A percentile compares a stretch with the other conserved stretches of the same genome.
These are phyloP conservation scores for Drosophila bipectinata DNA, from an alignment of 1,140 invertebrate species.

Conservation along the genomic window DNA sequence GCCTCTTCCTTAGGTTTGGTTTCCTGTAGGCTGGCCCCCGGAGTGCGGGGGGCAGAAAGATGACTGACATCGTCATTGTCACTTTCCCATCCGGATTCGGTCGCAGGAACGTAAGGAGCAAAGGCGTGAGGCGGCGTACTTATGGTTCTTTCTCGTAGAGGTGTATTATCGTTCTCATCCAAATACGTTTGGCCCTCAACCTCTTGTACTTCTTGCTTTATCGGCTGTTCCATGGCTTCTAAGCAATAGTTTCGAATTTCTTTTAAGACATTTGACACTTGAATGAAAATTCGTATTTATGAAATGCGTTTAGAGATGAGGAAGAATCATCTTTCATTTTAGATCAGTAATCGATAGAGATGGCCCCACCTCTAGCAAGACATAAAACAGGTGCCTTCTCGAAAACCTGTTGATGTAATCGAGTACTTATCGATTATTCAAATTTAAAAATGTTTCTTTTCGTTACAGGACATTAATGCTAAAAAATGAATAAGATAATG, in stretches of 20 bases:
- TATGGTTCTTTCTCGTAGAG: conserved; percentile 8
- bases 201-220: conserved; percentile 11
- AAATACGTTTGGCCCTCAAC: background rate
- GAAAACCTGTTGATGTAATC: too few species aligned
- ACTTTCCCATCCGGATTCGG: conserved; percentile 39
- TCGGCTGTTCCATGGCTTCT: conserved; percentile 4
- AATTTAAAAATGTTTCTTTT: too few species aligned
- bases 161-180: conserved; percentile 40
- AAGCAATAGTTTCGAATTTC: background rate
- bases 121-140: background rate
- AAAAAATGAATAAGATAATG: too few species aligned
- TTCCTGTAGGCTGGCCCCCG: background rate
- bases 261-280: background rate
- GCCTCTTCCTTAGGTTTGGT: background rate
- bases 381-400: too few species aligned
- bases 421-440: too few species aligned
- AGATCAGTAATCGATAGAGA: too few species aligned
- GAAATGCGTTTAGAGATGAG: background rate
- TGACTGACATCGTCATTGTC: conserved; percentile 10
- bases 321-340: background rate
- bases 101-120: background rate
- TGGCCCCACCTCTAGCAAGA: too few species aligned
- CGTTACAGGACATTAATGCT: too few species aligned
- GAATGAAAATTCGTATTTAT: background rate
- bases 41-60: background rate